Percentiles rank a stretch among this genome's conserved stretches.
Conservation (phyloP, 2,888 invertebrate species). For the Eristalis intricaria region DNA sequence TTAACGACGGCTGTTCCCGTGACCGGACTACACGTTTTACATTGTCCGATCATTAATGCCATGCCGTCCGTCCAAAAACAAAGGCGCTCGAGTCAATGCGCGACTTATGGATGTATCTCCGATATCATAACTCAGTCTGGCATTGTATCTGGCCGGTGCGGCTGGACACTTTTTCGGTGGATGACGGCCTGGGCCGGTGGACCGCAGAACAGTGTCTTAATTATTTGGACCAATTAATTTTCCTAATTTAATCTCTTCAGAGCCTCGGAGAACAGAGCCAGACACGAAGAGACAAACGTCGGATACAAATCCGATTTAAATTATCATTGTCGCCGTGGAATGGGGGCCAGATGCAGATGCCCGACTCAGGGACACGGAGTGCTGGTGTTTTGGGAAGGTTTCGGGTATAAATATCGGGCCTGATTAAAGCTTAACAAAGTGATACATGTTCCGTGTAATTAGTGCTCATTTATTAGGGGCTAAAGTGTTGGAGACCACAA, state of each 20-base stretch:
- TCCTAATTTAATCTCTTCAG: slow-evolving; percentile 68
- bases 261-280: slow-evolving; percentile 9
- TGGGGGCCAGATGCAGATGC: not conserved
- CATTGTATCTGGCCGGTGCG: slow-evolving; percentile 40
- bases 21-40: slow-evolving; percentile 48
- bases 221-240: slow-evolving; percentile 71
- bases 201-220: slow-evolving; percentile 61
- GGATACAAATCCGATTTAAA: slow-evolving; percentile 60
- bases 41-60: slow-evolving; percentile 63
- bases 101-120: slow-evolving; percentile 33
- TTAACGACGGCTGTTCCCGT: slow-evolving; percentile 26
- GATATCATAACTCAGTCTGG: slow-evolving; percentile 62
- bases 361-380: slow-evolving; percentile 28
- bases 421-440: slow-evolving; percentile 71
- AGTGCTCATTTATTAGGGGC: slow-evolving; percentile 62
- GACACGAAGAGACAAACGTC: slow-evolving; percentile 4
- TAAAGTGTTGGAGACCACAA: slow-evolving; percentile 47
- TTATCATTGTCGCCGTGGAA: slow-evolving; percentile 38
- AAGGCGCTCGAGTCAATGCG: slow-evolving; percentile 9
- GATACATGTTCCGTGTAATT: slow-evolving; percentile 68
- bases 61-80: slow-evolving; percentile 1
- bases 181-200: not conserved
- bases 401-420: slow-evolving; percentile 55
- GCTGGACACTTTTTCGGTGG: slow-evolving; percentile 14
- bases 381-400: slow-evolving; percentile 16